phyloP scores from a whole-genome alignment of 2,888 invertebrate genomes.

The Anorthoa munda region DNA sequence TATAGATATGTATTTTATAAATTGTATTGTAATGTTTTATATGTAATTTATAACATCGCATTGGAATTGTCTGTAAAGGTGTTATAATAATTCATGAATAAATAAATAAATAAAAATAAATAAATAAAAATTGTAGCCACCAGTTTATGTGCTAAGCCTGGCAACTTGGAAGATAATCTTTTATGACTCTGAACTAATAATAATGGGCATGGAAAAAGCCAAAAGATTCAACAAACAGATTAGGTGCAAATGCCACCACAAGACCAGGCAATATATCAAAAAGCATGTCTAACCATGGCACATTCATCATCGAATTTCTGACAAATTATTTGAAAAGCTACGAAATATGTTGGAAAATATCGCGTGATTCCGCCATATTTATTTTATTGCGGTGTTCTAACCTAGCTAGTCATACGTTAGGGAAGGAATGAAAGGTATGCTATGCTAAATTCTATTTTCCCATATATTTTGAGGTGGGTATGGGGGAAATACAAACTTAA shows the following conservation, averaged over 20 bases:
- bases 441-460: conserved; percentile 7
- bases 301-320: conserved; percentile 55
- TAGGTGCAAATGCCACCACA: conserved; percentile 22
- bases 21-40: too few species aligned
- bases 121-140: too few species aligned
- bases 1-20: too few species aligned
- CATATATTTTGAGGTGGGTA: conserved; percentile 8
- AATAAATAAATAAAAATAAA: too few species aligned
- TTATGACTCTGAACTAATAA: neutral
- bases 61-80: too few species aligned
- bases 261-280: conserved; percentile 38
- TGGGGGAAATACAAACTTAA: neutral
- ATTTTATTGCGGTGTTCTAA: conserved; percentile 56
- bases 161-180: neutral
- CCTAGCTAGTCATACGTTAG: conserved; percentile 58
- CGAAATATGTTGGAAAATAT: conserved; percentile 44
- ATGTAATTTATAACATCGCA: too few species aligned
- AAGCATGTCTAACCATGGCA: neutral
- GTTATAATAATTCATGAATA: too few species aligned
- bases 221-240: conserved; percentile 38
- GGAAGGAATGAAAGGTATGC: conserved; percentile 44
- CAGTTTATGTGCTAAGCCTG: neutral
- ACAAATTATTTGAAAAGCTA: conserved; percentile 61
- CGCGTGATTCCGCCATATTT: conserved; percentile 65
- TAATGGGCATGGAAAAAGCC: neutral